Evolutionary conservation across 1,140 invertebrate species (phyloP).

Genomic region (Euura saliciscinereae): DNA sequence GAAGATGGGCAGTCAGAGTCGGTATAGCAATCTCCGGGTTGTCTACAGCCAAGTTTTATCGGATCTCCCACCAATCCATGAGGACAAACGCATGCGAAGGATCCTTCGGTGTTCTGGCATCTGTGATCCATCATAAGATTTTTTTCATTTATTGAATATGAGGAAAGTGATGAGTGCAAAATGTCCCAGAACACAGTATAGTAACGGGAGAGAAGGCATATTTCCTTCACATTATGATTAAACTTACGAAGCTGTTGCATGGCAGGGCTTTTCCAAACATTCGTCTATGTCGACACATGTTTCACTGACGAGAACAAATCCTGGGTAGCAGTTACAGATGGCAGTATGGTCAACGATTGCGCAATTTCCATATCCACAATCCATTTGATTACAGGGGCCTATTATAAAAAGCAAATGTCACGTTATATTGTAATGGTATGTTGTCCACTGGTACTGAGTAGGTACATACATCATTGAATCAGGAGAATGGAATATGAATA

Average conservation of each 20-base stretch:
- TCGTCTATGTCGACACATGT: conserved; percentile 84
- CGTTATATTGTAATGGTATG: no score
- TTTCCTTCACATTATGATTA: conserved; percentile 13
- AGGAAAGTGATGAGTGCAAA: no score
- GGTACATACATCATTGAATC: neutral
- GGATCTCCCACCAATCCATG: conserved; percentile 83
- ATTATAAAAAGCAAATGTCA: conserved; percentile 38
- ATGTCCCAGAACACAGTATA: no score
- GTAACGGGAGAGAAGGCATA: neutral
- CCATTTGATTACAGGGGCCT: conserved; percentile 77
- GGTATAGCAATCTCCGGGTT: conserved; percentile 80
- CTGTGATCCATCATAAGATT: conserved; percentile 38
- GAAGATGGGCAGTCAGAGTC: conserved; percentile 80
- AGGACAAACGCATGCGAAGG: conserved; percentile 76
- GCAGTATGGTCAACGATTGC: conserved; percentile 71
- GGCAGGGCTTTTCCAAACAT: conserved; percentile 78
- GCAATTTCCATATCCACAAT: conserved; percentile 78
- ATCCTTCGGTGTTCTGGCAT: conserved; percentile 79
- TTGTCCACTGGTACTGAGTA: neutral
- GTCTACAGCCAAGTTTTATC: conserved; percentile 69
- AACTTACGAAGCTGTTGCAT: conserved; percentile 71
- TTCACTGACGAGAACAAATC: conserved; percentile 71
- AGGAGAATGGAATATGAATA: neutral
- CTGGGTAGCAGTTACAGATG: conserved; percentile 75
- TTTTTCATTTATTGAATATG: neutral